Conservation (phyloP, 2,113 vertebrate genomes). For the Mustelus asterias region DNA sequence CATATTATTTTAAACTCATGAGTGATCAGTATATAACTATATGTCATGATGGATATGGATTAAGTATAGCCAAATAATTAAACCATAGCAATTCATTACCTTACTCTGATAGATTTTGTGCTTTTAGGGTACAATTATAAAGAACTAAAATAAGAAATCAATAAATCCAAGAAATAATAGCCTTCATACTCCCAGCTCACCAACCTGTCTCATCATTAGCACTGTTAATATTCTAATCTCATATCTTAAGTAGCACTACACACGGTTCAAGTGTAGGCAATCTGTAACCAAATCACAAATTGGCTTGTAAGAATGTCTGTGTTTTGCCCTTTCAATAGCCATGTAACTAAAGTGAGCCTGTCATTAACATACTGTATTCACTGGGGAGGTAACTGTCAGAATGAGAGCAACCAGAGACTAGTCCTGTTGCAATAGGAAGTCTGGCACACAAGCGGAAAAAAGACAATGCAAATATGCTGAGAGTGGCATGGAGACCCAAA, state of each 20-base stretch:
- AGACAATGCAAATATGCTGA: not conserved
- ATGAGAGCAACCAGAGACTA: not conserved
- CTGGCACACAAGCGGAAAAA: not conserved
- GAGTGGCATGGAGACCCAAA: not conserved
- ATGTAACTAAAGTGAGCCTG: not conserved
- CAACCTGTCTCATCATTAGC: not conserved
- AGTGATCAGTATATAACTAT: not conserved
- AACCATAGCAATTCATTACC: not conserved
- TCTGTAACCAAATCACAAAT: not conserved
- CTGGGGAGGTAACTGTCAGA: not conserved
- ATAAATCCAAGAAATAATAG: not conserved
- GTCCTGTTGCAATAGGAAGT: not conserved
- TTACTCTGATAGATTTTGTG: not conserved
- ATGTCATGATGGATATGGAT: not conserved
- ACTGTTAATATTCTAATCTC: not conserved
- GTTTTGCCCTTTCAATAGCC: not conserved
- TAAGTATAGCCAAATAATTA: not conserved
- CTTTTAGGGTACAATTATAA: not conserved
- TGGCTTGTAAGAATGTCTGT: not conserved
- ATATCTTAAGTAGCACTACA: not conserved
- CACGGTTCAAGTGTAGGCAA: not conserved
- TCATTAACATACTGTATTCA: not conserved
- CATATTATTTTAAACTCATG: not conserved
- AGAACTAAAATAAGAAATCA: not conserved
- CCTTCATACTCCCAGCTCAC: not conserved